Evolutionary conservation across 2,113 vertebrate genomes (phyloP).

Genomic region (Peromyscus maniculatus): DNA sequence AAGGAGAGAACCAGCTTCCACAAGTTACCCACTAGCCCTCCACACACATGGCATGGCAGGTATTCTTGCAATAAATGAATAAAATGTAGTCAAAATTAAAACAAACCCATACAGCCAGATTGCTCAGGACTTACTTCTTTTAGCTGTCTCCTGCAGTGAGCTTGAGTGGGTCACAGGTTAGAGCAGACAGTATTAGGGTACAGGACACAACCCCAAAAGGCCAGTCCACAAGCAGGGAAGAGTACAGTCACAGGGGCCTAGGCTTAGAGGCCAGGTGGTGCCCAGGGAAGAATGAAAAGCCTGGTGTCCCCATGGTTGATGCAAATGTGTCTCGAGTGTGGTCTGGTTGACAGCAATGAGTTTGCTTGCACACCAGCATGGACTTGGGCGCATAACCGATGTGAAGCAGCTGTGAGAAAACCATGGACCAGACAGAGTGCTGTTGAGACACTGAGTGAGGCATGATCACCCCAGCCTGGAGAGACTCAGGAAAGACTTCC

Average conservation of each 20-base stretch:
- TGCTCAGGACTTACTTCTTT: no score
- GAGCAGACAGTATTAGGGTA: background rate
- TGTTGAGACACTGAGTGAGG: background rate
- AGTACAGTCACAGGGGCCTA: background rate
- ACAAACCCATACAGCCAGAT: background rate
- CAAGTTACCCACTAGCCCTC: background rate
- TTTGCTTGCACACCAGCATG: background rate
- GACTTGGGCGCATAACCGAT: background rate
- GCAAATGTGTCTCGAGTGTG: background rate
- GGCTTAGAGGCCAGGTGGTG: background rate
- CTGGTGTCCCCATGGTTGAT: no score
- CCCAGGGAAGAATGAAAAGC: background rate
- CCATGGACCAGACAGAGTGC: background rate
- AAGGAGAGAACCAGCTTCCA: background rate
- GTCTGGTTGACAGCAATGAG: background rate
- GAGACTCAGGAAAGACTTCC: background rate
- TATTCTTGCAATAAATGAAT: background rate
- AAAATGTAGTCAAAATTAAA: background rate
- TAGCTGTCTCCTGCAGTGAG: no score
- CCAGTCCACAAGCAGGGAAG: background rate
- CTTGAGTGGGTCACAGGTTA: no score
- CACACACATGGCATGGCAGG: background rate
- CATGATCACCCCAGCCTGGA: no score
- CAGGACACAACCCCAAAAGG: background rate
- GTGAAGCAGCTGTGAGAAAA: background rate